Base-by-base conservation (phyloP, 2,797 vertebrate species). In the Oreortyx pictus region DNA sequence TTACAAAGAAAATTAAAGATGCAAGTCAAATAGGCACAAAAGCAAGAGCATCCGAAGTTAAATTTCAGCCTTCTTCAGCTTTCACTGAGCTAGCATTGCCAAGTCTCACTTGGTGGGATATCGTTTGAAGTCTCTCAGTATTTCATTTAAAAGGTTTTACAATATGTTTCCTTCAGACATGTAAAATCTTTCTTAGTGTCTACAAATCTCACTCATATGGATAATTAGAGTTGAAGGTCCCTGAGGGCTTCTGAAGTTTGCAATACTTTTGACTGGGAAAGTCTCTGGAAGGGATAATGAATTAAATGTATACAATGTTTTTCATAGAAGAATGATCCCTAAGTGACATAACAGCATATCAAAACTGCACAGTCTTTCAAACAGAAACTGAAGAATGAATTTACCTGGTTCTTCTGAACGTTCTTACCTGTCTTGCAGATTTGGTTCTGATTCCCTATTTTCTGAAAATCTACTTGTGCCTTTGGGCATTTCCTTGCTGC, bases 161-260 rank as follows among this genome's bases (percentile, higher is more conserved):
- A 86, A 41, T 49, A 25, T 31, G 33, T 29, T 93, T 95, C 35
- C 62, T 54, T 91, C 61, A 83, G 73, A 92, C 33, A 78, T 35
- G 73, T 62, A 86, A 94, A 93, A 75, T 62, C 25, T 70, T 89
- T 91, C 76, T 66, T 62, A 50, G 4, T 14, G 35, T 70, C 43
- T 82, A 76, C 73, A 84, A 90, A 84, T 57, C 50, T 86, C 47
- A 52, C 43, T 94, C 60, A 20, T 25, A 43, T 86, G 88, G 89
- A 91, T 70, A 50, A 50, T 50, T 50, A 79, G 52, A 78, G 33
- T 6, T 64, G 56, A 76, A 82, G 39, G 82, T 76, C 77, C 81
- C 88, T 29, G 66, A 86, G 47, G 77, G 43, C 50, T 41, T 86
- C 47, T 59, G 46, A 88, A 93, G 8, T 39, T 62, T 81, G 70